These are phyloP conservation scores for Octopus bimaculoides DNA, from an alignment of 1,140 invertebrate species.

Conservation along the genomic window DNA sequence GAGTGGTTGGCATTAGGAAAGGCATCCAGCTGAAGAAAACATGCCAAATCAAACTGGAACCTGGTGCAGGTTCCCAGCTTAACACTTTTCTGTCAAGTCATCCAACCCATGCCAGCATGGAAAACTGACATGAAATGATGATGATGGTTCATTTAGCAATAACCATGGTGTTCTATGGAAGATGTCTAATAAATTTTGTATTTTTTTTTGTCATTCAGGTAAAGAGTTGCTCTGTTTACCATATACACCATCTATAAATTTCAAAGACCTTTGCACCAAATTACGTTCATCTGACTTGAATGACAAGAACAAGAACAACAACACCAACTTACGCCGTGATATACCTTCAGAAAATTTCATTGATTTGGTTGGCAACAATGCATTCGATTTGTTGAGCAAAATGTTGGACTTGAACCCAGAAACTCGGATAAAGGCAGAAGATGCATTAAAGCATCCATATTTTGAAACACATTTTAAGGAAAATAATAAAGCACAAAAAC, in stretches of 20 bases:
- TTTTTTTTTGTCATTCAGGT: constrained; percentile 42
- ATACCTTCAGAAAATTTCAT: constrained; percentile 23
- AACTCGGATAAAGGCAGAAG: constrained; percentile 51
- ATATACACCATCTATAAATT: constrained; percentile 58
- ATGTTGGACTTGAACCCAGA: constrained; percentile 52
- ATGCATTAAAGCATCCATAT: constrained; percentile 51
- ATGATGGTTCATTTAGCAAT: too few species aligned
- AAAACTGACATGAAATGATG: background rate
- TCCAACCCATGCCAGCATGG: background rate
- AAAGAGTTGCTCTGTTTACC: constrained; percentile 64
- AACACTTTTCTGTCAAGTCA: background rate
- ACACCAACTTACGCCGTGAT: constrained; percentile 15
- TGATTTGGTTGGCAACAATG: constrained; percentile 42
- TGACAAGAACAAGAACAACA: constrained; percentile 15
- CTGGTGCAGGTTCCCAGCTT: background rate
- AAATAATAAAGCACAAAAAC: too few species aligned
- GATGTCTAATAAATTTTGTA: background rate
- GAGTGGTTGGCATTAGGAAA: too few species aligned
- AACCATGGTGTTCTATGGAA: background rate
- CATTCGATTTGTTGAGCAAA: constrained; percentile 47
- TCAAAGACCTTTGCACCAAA: constrained; percentile 49
- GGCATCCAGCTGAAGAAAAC: too few species aligned
- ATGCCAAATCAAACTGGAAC: too few species aligned
- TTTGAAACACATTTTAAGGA: constrained; percentile 21
- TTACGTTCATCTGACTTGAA: constrained; percentile 26